Evolutionary conservation across 1,140 invertebrate species (phyloP).

Genomic region (Stratiolaelaps scimitus): DNA sequence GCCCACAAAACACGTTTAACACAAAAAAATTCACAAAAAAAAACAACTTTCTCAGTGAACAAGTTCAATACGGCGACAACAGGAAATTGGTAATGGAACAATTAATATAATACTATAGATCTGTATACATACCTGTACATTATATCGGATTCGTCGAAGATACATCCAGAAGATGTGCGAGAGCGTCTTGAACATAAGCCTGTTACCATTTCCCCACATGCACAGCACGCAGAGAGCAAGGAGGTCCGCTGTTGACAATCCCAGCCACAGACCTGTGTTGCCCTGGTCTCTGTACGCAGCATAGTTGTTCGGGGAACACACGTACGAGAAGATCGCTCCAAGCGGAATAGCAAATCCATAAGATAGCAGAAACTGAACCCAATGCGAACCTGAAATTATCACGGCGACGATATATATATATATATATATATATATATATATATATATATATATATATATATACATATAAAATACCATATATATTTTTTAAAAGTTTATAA

Average conservation of each 20-base stretch:
- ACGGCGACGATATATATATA: no score
- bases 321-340: neutral
- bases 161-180: constrained; percentile 19
- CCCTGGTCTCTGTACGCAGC: no score
- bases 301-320: neutral
- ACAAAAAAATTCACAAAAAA: no score
- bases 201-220: neutral
- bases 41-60: no score
- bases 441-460: no score
- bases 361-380: neutral
- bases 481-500: no score
- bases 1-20: no score
- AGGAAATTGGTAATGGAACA: no score
- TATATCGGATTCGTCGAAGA: neutral
- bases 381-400: constrained; percentile 1
- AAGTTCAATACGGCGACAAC: no score
- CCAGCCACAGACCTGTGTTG: constrained; percentile 5
- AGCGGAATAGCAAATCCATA: constrained; percentile 8
- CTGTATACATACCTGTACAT: neutral
- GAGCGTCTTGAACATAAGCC: constrained; percentile 1
- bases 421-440: no score
- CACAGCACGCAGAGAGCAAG: neutral
- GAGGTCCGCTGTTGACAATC: neutral
- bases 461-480: no score
- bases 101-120: no score